These are phyloP conservation scores for Sinocyclocheilus anophthalmus DNA, from an alignment of 2,113 vertebrate species.

Conservation along the genomic window DNA sequence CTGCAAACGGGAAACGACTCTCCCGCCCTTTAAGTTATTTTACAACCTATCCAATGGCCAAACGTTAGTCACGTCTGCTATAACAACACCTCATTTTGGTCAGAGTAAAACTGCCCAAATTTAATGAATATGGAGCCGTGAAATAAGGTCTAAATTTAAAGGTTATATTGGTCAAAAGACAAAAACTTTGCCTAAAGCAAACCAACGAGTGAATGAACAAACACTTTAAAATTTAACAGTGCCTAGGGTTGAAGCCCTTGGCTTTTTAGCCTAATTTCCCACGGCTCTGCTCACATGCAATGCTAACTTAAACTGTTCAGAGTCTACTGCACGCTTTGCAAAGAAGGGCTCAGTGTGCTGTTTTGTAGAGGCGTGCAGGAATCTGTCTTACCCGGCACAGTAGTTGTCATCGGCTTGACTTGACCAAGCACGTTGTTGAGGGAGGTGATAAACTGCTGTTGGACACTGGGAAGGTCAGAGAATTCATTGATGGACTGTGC, in stretches of 20 bases:
- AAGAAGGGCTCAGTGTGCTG: not conserved
- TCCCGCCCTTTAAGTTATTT: not conserved
- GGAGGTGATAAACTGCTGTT: conserved; percentile 26
- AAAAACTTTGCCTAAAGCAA: not conserved
- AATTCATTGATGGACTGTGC: conserved; percentile 37
- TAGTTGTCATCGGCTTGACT: not conserved
- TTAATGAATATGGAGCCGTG: not conserved
- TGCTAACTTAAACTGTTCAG: not conserved
- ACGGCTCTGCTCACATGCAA: not conserved
- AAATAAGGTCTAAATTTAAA: not conserved
- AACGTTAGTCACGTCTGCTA: not conserved
- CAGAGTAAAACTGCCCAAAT: not conserved
- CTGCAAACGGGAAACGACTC: not conserved
- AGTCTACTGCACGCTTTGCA: too few relatives aligned
- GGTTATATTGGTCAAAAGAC: not conserved
- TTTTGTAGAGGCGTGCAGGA: not conserved
- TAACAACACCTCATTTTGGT: not conserved
- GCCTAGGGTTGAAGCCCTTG: not conserved
- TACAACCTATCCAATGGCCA: not conserved
- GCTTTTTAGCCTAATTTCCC: not conserved
- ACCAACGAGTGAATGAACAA: not conserved
- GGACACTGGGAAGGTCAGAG: conserved; percentile 44
- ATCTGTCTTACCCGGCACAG: conserved; percentile 12
- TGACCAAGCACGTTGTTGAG: conserved; percentile 3
- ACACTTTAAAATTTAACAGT: not conserved